Conservation (phyloP, 2,888 invertebrate genomes). For the Dasysyrphus albostriatus region DNA sequence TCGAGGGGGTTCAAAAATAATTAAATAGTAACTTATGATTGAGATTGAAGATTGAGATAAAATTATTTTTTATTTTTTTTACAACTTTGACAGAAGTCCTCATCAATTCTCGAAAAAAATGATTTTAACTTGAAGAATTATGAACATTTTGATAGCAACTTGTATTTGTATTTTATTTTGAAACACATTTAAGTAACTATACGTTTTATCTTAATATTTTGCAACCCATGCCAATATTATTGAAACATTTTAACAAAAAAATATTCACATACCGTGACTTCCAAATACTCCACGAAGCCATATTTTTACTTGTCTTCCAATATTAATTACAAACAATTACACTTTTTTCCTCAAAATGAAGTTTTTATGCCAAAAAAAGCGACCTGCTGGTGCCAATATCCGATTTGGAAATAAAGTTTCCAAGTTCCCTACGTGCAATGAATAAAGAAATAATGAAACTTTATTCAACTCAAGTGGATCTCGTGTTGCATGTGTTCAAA, state of each 20-base stretch:
- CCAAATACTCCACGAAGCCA: conserved; percentile 81
- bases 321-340: conserved; percentile 30
- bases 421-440: conserved; percentile 38
- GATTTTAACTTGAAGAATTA: no score
- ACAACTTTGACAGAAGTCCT: no score
- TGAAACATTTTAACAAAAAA: neutral
- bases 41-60: no score
- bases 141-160: no score
- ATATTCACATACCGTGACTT: conserved; percentile 79
- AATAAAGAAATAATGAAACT: conserved; percentile 12
- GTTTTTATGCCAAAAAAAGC: conserved; percentile 9
- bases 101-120: no score
- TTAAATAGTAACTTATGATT: no score
- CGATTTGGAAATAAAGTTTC: conserved; percentile 40
- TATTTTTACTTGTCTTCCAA: conserved; percentile 48
- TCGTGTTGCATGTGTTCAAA: conserved; percentile 69
- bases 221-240: neutral
- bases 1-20: no score
- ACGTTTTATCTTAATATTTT: neutral
- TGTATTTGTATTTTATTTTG: no score
- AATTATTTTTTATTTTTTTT: no score
- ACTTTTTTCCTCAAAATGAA: conserved; percentile 19
- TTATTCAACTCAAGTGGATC: conserved; percentile 42
- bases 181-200: no score
- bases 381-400: conserved; percentile 48